Evolutionary conservation across 2,113 vertebrate genomes (phyloP).

Genomic region (Riparia riparia): DNA sequence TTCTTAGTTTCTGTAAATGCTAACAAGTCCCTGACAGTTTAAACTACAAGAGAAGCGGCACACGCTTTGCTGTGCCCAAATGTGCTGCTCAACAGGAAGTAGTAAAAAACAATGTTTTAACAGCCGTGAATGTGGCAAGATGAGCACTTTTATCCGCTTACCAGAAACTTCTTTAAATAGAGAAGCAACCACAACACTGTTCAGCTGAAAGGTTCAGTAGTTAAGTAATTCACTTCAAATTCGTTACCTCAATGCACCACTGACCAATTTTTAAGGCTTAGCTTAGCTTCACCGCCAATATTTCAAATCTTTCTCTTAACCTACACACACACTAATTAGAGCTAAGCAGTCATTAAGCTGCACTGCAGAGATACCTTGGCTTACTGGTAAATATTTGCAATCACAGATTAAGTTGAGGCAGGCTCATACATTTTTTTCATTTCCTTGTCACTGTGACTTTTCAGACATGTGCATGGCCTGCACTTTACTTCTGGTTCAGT

Average conservation of each 20-base stretch:
- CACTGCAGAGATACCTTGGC: not conserved
- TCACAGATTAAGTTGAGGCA: not conserved
- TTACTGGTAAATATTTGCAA: not conserved
- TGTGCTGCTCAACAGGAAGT: not conserved
- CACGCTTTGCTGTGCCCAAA: not conserved
- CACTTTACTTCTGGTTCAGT: not conserved
- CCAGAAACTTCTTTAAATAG: constrained; percentile 48
- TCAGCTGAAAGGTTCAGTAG: not conserved
- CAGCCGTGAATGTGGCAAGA: not conserved
- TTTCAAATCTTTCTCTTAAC: not conserved
- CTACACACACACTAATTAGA: not conserved
- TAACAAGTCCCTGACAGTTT: not conserved
- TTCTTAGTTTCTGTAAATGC: not conserved
- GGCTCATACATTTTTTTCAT: not conserved
- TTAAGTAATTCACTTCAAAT: not conserved
- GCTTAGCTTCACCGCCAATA: not conserved
- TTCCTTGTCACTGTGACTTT: not conserved
- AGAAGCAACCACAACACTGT: not conserved
- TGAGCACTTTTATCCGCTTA: constrained; percentile 24
- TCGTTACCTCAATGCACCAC: not conserved
- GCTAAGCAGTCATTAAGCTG: not conserved
- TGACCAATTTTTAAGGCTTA: not conserved
- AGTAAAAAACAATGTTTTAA: constrained; percentile 24
- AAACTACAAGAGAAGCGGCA: not conserved
- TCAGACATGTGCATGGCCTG: not conserved